A percentile compares a stretch with the other conserved stretches of the same genome.
phyloP scores from a whole-genome alignment of 2,797 vertebrate species.

The Melanotaenia parkinsoni region DNA sequence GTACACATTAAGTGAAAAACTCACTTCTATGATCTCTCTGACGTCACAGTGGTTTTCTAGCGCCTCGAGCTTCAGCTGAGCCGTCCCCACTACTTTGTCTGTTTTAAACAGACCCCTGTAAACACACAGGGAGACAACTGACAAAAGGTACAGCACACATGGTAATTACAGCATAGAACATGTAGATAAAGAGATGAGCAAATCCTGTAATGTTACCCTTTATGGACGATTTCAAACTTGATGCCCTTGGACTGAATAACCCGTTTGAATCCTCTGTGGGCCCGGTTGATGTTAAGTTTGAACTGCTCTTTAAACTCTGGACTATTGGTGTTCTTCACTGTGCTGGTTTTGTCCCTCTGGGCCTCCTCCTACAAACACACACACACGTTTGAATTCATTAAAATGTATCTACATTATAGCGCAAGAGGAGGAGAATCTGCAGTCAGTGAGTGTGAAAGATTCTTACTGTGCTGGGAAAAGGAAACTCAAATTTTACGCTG shows the following conservation, averaged over 20 bases:
- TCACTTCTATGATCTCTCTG: slow-evolving; percentile 89
- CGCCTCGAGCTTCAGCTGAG: slow-evolving; percentile 89
- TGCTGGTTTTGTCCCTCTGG: slow-evolving; percentile 90
- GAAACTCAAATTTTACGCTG: slow-evolving; percentile 93
- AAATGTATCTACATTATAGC: slow-evolving; percentile 7
- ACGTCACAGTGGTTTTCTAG: slow-evolving; percentile 88
- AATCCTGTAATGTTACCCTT: slow-evolving; percentile 81
- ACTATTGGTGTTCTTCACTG: slow-evolving; percentile 86
- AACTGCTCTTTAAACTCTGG: slow-evolving; percentile 92
- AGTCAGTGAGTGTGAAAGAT: slow-evolving; percentile 9
- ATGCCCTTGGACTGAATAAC: slow-evolving; percentile 91
- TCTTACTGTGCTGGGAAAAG: slow-evolving; percentile 89
- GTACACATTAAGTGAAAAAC: not conserved
- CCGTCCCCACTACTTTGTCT: slow-evolving; percentile 87
- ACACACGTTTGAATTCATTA: slow-evolving; percentile 6
- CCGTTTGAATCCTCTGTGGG: slow-evolving; percentile 87
- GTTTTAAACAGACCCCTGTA: slow-evolving; percentile 89
- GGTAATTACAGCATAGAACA: not conserved
- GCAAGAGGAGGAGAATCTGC: not conserved
- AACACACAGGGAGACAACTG: slow-evolving; percentile 15
- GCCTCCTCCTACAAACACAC: slow-evolving; percentile 86
- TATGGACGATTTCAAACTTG: slow-evolving; percentile 92
- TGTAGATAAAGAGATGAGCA: not conserved
- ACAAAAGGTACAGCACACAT: not conserved
- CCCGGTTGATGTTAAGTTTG: slow-evolving; percentile 87